A percentile compares a stretch with the other conserved stretches of the same genome.
Evolutionary conservation across 2,888 invertebrate species (phyloP).

Genomic region (Athalia circularis): DNA sequence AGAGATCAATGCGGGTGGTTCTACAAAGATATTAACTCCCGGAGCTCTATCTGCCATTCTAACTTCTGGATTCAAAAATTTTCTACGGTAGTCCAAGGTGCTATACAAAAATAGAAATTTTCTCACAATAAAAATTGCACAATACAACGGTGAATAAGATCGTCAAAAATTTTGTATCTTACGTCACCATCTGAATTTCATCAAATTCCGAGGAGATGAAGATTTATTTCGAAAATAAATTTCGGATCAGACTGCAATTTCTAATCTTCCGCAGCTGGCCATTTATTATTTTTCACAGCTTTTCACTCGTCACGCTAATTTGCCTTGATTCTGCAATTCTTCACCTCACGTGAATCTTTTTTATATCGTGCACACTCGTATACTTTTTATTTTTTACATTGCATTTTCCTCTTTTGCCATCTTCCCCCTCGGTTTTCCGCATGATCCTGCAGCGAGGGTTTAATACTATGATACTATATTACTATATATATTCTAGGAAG

Average conservation of each 20-base stretch:
- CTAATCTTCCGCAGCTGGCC: no score
- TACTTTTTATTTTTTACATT: slow-evolving; percentile 49
- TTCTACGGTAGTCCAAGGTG: neutral
- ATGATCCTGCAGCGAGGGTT: slow-evolving; percentile 39
- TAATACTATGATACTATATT: no score
- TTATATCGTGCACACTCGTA: neutral
- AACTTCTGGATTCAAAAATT: slow-evolving; percentile 6
- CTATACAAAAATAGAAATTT: slow-evolving; percentile 1
- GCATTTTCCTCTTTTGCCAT: slow-evolving; percentile 55
- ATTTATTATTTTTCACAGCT: no score
- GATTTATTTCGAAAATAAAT: neutral
- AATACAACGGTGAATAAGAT: slow-evolving; percentile 57
- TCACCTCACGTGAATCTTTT: no score
- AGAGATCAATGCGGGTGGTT: slow-evolving; percentile 42
- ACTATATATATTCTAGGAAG: neutral
- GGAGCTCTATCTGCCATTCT: slow-evolving; percentile 32
- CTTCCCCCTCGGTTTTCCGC: slow-evolving; percentile 54
- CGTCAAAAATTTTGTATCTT: slow-evolving; percentile 29
- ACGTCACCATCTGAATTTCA: slow-evolving; percentile 16
- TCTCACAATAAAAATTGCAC: slow-evolving; percentile 70
- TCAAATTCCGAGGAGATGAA: neutral
- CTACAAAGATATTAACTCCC: slow-evolving; percentile 53
- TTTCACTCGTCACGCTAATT: no score
- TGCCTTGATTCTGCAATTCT: no score
- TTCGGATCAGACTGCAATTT: no score